A percentile compares a stretch with the other conserved stretches of the same genome.
These are phyloP conservation scores for Cygnus olor DNA, from an alignment of 2,797 vertebrate species.

Conservation along the genomic window DNA sequence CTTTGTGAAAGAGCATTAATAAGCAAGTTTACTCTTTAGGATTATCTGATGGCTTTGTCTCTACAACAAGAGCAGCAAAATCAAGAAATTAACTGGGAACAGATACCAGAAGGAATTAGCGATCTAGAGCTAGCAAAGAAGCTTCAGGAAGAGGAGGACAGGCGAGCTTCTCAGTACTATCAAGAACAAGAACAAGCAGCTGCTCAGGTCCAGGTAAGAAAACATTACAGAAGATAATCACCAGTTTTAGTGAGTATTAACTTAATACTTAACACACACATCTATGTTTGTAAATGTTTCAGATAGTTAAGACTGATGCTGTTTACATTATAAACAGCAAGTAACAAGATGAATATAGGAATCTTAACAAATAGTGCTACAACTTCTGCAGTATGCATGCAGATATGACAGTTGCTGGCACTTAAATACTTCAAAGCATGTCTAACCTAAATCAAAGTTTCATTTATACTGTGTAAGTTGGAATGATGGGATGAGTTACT, in stretches of 20 bases:
- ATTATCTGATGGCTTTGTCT: conserved; percentile 98
- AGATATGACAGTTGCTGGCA: background rate
- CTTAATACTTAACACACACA: background rate
- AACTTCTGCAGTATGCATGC: background rate
- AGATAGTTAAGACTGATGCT: background rate
- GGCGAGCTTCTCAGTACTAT: conserved; percentile 95
- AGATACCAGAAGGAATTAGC: conserved; percentile 95
- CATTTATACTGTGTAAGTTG: background rate
- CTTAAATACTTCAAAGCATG: background rate
- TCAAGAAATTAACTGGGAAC: conserved; percentile 94
- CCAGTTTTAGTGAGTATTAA: background rate
- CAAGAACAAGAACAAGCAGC: conserved; percentile 96
- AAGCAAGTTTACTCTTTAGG: conserved; percentile 78
- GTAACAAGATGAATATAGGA: background rate
- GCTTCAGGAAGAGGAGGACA: conserved; percentile 97
- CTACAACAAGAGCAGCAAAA: conserved; percentile 99
- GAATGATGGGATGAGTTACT: background rate
- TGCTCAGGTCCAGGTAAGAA: conserved; percentile 85
- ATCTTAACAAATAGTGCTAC: background rate
- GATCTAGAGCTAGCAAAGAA: conserved; percentile 97
- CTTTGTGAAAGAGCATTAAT: background rate
- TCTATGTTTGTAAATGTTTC: background rate
- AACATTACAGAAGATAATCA: background rate
- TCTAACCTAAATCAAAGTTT: background rate
- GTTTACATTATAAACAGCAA: background rate